Conservation (phyloP, 2,888 invertebrate genomes). For the Patella depressa region DNA sequence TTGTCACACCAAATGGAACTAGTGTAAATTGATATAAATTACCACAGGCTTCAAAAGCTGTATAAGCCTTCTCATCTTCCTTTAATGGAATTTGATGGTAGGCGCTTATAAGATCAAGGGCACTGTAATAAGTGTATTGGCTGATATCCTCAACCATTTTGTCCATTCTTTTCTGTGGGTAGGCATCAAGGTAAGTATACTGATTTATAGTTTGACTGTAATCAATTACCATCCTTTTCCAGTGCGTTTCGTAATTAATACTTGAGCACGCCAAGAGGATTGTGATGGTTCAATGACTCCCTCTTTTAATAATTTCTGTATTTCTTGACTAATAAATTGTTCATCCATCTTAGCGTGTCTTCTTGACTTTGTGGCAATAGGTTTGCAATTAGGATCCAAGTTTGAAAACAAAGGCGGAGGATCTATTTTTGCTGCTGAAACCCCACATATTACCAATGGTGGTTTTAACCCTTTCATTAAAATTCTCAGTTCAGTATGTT, state of each 20-base stretch:
- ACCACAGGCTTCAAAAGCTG: slow-evolving; percentile 16
- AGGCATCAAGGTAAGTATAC: slow-evolving; percentile 16
- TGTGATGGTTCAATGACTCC: neutral
- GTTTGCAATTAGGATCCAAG: neutral
- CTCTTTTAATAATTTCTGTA: neutral
- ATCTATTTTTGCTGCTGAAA: neutral
- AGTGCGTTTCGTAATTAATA: neutral
- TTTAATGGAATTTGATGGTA: slow-evolving; percentile 13
- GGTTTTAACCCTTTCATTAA: neutral
- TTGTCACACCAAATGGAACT: slow-evolving; percentile 10
- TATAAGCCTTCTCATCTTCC: slow-evolving; percentile 14
- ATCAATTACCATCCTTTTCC: neutral
- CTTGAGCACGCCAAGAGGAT: neutral
- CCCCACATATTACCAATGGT: neutral
- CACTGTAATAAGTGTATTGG: neutral
- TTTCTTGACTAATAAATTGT: neutral
- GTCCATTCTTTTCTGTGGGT: slow-evolving; percentile 12
- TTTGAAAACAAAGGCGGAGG: neutral
- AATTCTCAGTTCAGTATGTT: neutral
- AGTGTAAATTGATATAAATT: slow-evolving; percentile 2
- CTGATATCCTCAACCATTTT: neutral
- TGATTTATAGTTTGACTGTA: slow-evolving; percentile 11
- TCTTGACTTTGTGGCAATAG: slow-evolving; percentile 1
- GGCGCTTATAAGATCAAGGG: slow-evolving; percentile 17
- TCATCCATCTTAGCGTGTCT: neutral